Evolutionary conservation across 2,797 vertebrate species (phyloP).

Genomic region (Enteromius trimaculatus): DNA sequence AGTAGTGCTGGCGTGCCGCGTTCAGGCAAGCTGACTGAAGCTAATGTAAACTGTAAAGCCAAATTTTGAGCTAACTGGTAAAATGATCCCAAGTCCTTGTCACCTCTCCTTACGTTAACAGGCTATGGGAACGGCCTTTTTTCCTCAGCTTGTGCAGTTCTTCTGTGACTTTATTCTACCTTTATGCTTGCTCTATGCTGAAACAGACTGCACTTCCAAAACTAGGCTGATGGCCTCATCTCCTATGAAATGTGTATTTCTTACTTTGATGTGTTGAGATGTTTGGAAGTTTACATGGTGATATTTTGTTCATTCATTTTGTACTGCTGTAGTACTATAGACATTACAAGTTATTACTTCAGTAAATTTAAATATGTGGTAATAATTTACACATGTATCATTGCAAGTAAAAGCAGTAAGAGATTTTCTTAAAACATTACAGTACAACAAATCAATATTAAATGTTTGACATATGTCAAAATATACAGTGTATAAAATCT

Average conservation of each 20-base stretch:
- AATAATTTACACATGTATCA: neutral
- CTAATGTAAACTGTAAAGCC: constrained; percentile 75
- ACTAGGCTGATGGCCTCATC: neutral
- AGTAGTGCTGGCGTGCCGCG: neutral
- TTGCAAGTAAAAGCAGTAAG: neutral
- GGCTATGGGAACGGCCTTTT: constrained; percentile 69
- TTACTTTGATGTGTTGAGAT: neutral
- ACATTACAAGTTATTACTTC: neutral
- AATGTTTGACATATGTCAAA: neutral
- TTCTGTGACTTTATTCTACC: constrained; percentile 70
- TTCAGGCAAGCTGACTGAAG: constrained; percentile 67
- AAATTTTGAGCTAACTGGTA: constrained; percentile 75
- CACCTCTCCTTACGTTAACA: constrained; percentile 78
- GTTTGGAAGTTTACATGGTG: neutral
- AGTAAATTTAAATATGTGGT: neutral
- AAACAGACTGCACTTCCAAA: constrained; percentile 41
- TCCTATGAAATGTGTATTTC: neutral
- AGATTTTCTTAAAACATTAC: neutral
- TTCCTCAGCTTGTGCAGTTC: constrained; percentile 52
- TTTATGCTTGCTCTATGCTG: constrained; percentile 51
- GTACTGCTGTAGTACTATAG: neutral
- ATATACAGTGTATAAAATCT: neutral
- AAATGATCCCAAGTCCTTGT: constrained; percentile 78
- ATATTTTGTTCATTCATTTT: constrained; percentile 4
- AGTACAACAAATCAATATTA: neutral